Evolutionary conservation across 2,113 vertebrate genomes (phyloP), one percentile per base, ranked within the genome.

Genomic region (Pseudorhombus dupliciocellatus): DNA sequence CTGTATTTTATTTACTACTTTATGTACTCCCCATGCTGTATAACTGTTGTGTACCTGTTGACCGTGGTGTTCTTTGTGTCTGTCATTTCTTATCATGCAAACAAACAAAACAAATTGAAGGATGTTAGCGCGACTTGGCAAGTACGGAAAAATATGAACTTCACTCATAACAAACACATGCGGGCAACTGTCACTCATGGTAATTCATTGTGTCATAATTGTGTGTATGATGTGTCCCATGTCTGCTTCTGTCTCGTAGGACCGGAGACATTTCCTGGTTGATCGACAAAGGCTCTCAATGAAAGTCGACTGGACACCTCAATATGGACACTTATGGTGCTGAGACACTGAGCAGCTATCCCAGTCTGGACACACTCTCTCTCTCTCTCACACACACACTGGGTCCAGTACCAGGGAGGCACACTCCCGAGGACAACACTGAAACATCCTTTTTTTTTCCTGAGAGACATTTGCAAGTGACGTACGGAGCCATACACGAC

Each of bases 251-350:
- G 24, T 42, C 12, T 72, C 83, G 30, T 81, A 94, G 94, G 90
- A 94, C 94, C 48, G 94, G 94, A 81, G 94, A 94, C 71, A 94
- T 94, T 79, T 94, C 93, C 21, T 94, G 94, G 94, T 66, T 94
- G 90, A 93, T 91, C 34, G 92, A 93, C 72, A 94, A 94, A 90
- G 92, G 93, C 69, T 87, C 91, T 66, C 91, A 94, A 84, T 94
- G 89, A 67, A 20, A 66, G 75, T 77, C 64, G 71, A 64, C 58
- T 59, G 66, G 79, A 79, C 67, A 66, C 67, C 58, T 77, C 69
- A 61, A 42, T 52, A 66, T 54, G 73, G 82, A 87, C 77, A 84
- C 84, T 75, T 57, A 73, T 80, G 88, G 91, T 93, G 91, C 87
- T 90, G 87, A 85, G 83, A 88, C 73, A 74, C 80, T 68, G 73